Base-by-base conservation (phyloP, 2,113 vertebrate genomes). In the Desmodus rotundus region DNA sequence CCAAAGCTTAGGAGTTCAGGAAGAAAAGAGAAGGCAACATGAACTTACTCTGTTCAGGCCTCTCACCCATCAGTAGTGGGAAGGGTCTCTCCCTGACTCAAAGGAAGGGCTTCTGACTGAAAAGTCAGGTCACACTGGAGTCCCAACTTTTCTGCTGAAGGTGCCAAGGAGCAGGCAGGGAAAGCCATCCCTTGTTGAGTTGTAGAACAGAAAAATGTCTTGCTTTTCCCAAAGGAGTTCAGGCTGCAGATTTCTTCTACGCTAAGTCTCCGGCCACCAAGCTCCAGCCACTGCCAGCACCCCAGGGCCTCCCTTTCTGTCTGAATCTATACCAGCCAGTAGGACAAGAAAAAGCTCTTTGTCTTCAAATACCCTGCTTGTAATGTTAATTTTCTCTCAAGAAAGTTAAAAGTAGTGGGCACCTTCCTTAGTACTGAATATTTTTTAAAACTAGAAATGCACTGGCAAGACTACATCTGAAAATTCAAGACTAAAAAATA, bases 341-440 rank as follows among this genome's bases (percentile, higher is more conserved):
- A 36, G 16, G 56, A 86, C 14, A 89, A 2, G 50, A n/a, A 63
- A 72, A 87, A 86, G 61, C 24, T 78, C 41, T 9, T 7, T 54
- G 31, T 91, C 82, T 17, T 91, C 28, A 58, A 61, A 78, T 19
- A 74, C 45, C 33, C 13, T 80, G 36, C n/a, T 38, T 33, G 31
- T 78, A 56, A 87, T 20, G 22, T 63, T 65, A 65, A 36, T 28
- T 89, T 95, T 84, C 84, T 74, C 93, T 87, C 45, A 84, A 93
- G 65, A 50, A 81, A 90, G 43, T 76, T 76, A 84, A 84, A 84
- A 82, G 56, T 50, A 45, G 38, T 17, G 72, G 28, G 28, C 38
- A 85, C 89, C 3, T 68, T 89, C 58, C 50, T 88, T 87, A 87
- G 77, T 70, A 56, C 31, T 67, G 41, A 94, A 4, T 33, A 24